Base-by-base conservation (phyloP, 1,140 invertebrate genomes). In the Apocrypta bakeri region DNA sequence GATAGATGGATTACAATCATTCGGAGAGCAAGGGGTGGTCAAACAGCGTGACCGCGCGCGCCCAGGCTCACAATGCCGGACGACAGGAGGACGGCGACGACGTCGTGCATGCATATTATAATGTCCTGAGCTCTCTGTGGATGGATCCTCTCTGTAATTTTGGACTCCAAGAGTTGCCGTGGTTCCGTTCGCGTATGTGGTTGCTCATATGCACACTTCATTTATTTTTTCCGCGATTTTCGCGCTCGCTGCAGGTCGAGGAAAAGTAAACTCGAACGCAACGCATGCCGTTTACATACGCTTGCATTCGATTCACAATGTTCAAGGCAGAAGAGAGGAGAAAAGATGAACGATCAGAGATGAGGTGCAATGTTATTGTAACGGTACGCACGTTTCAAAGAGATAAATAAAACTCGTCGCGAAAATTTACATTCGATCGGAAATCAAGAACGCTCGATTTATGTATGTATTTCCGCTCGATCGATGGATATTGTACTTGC, bases 1-100 rank as follows among this genome's bases (percentile, higher is more conserved):
- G 91, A 92, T 91, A 91, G 91, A 91, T 90, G 90, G 90, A 92
- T 92, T 91, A 92, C 90, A 90, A 91, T 91, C 87, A 92, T 92
- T 92, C 88, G 56, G 66, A 33, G 56, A 42, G n/a, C 42, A 31
- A 73, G 74, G 66, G 81, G 91, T 91, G 90, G 89, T 89, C 91
- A 92, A 91, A 90, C 87, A 92, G 87, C 91, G 90, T 92, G 91
- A 91, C 90, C 90, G 88, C 89, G 85, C 88, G 86, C 82, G 69
- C 79, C 48, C 48, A 82, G 64, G 64, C 63, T 24, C 48, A 21
- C 68, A 63, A 80, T 73, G 25, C 68, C 40, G 37, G 48, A 64
- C 74, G 56, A 64, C 33, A 17, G 24, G 75, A 48, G 33, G 76
- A 27, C 29, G 31, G 17, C 29, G 24, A 37, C 29, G 73, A 12